Conservation (phyloP, 2,113 vertebrate species). For the Ardeotis arabs region DNA sequence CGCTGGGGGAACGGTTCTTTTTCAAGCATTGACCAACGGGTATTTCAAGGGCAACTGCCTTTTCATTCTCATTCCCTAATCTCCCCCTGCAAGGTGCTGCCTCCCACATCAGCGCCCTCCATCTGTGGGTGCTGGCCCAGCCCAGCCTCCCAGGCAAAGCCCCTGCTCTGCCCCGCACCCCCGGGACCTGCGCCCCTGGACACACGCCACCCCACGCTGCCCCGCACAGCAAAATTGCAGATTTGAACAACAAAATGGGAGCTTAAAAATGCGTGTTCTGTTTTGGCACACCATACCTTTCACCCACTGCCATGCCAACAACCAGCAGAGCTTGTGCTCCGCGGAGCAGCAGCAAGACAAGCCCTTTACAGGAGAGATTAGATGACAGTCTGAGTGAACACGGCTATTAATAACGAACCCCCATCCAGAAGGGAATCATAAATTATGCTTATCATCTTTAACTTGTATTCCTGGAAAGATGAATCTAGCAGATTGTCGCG, state of each 20-base stretch:
- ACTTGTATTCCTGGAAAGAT: not conserved
- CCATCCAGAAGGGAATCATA: not conserved
- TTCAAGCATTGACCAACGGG: not conserved
- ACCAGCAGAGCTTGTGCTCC: not conserved
- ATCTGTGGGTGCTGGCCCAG: accelerated
- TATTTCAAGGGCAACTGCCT: not conserved
- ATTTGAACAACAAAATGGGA: too few species aligned
- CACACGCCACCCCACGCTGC: not conserved
- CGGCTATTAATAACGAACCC: conserved; percentile 20
- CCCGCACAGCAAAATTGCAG: too few species aligned
- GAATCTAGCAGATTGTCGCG: not conserved
- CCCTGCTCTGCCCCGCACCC: not conserved
- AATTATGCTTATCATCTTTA: conserved; percentile 16
- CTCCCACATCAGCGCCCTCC: not conserved
- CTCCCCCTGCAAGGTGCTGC: not conserved
- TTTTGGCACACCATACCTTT: too few species aligned
- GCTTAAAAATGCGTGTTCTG: too few species aligned
- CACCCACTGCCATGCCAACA: too few species aligned
- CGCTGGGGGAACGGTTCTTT: not conserved
- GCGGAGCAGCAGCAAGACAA: not conserved
- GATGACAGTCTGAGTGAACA: not conserved
- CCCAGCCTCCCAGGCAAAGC: not conserved
- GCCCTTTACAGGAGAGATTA: not conserved
- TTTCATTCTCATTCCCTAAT: not conserved
- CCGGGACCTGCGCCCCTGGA: not conserved